Evolutionary conservation across 2,888 invertebrate species (phyloP).

Genomic region (Pollenia griseotomentosa): DNA sequence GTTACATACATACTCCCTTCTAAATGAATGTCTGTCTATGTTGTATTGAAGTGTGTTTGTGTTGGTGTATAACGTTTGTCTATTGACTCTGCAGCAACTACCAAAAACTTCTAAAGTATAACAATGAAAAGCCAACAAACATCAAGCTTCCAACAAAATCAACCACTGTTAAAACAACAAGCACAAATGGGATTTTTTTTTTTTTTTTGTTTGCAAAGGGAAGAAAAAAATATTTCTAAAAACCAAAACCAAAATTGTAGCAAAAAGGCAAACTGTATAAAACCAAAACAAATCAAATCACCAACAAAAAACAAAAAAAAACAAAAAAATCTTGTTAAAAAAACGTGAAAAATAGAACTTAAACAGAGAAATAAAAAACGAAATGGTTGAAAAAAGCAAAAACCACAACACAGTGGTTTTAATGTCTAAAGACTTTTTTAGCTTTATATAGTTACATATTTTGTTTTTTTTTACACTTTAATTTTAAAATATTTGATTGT

Average conservation of each 20-base stretch:
- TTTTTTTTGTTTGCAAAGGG: neutral
- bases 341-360: constrained; percentile 58
- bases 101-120: constrained; percentile 45
- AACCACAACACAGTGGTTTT: constrained; percentile 58
- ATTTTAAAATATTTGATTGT: neutral
- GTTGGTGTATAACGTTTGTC: constrained; percentile 7
- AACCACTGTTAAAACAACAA: constrained; percentile 65
- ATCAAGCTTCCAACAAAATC: constrained; percentile 61
- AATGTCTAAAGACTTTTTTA: neutral
- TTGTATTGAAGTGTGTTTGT: constrained; percentile 7
- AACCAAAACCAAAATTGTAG: constrained; percentile 66
- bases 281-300: constrained; percentile 69
- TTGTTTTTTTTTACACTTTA: neutral
- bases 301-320: constrained; percentile 37
- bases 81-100: constrained; percentile 39
- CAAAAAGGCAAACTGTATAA: constrained; percentile 59
- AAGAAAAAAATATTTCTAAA: constrained; percentile 13
- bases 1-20: constrained; percentile 6
- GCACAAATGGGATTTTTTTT: constrained; percentile 36
- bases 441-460: neutral
- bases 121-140: constrained; percentile 71
- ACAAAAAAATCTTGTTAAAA: constrained; percentile 48
- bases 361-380: constrained; percentile 33
- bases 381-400: neutral
- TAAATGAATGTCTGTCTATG: constrained; percentile 3